Evolutionary conservation across 2,113 vertebrate genomes (phyloP).

Genomic region (Psophia crepitans): DNA sequence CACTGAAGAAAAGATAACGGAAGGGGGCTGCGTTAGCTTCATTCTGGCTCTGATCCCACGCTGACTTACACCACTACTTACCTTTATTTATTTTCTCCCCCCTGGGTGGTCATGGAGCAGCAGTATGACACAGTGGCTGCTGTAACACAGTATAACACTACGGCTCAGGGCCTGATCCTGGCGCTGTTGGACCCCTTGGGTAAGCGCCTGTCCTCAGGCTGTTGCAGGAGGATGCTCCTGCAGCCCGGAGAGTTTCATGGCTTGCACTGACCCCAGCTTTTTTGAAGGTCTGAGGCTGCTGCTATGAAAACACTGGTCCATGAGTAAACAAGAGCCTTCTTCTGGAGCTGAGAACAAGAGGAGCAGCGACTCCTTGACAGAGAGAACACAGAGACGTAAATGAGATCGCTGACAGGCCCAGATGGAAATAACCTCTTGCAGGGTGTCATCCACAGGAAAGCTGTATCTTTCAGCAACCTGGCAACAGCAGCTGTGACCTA

Average conservation of each 20-base stretch:
- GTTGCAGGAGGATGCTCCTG: not conserved
- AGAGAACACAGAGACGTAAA: not conserved
- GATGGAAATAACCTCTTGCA: not conserved
- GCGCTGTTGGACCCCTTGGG: not conserved
- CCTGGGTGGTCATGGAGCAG: not conserved
- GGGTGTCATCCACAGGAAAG: not conserved
- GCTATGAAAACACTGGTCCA: rapidly evolving
- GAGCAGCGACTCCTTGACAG: not conserved
- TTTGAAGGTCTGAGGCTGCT: not conserved
- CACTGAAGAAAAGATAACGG: not conserved
- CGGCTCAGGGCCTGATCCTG: not conserved
- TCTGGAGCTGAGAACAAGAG: not conserved
- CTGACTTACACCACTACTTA: not conserved
- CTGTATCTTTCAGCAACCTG: not conserved
- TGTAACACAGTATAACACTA: rapidly evolving
- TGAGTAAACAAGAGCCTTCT: not conserved
- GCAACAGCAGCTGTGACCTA: not conserved
- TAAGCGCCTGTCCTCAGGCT: not conserved
- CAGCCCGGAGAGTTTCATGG: not conserved
- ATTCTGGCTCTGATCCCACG: not conserved
- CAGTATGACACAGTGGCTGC: not conserved
- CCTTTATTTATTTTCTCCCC: not conserved
- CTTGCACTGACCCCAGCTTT: not conserved
- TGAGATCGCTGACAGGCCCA: not conserved
- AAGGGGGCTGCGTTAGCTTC: not conserved